Percentiles rank a stretch among this genome's conserved stretches.
phyloP scores from a whole-genome alignment of 2,797 vertebrate genomes.

The Lagorchestes hirsutus region DNA sequence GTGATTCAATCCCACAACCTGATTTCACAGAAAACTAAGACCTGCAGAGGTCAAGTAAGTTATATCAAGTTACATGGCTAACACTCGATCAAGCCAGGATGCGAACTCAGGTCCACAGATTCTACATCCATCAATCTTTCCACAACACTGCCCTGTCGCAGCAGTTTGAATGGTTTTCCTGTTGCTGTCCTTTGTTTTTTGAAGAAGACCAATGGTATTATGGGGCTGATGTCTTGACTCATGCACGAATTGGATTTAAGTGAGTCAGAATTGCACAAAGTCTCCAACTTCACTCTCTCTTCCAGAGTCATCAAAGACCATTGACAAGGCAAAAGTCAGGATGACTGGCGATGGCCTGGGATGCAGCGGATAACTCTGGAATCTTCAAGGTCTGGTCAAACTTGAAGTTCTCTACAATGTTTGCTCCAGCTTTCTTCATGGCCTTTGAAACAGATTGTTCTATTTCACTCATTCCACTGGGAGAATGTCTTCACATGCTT shows the following conservation, averaged over 20 bases:
- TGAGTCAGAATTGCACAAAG: neutral
- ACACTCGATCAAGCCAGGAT: neutral
- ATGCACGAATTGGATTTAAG: neutral
- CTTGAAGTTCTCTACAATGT: neutral
- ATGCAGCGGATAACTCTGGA: neutral
- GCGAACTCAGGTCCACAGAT: neutral
- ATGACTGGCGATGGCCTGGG: neutral
- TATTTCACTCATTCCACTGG: neutral
- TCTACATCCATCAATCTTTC: neutral
- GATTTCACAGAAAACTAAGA: neutral
- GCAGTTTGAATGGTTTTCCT: neutral
- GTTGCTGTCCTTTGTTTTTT: neutral
- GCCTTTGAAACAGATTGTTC: neutral
- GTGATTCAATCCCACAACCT: neutral
- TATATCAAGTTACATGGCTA: neutral
- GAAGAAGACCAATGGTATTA: neutral
- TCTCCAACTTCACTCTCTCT: neutral
- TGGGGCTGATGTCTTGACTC: too few species aligned
- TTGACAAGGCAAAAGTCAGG: neutral
- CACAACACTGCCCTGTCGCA: too few species aligned
- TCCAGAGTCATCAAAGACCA: neutral
- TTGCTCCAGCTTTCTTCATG: neutral
- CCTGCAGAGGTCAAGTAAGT: neutral
- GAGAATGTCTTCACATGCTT: neutral
- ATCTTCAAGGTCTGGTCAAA: neutral